Evolutionary conservation across 2,888 invertebrate species (phyloP).

Genomic region (Didymodactylos carnosus): DNA sequence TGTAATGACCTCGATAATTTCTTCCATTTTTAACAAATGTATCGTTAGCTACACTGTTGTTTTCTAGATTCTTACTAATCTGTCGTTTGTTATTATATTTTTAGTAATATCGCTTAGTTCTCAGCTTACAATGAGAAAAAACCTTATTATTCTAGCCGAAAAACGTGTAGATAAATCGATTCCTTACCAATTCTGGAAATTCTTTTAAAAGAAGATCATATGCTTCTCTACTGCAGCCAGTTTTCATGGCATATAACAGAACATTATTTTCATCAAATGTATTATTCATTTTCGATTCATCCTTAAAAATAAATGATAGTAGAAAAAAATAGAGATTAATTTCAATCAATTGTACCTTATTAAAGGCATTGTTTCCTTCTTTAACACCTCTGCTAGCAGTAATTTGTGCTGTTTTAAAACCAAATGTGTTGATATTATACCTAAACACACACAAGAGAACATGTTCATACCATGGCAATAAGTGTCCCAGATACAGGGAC

Average conservation of each 20-base stretch:
- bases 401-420: neutral
- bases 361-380: slow-evolving; percentile 39
- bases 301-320: neutral
- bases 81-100: too few relatives aligned
- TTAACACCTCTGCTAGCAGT: slow-evolving; percentile 29
- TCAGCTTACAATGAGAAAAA: too few relatives aligned
- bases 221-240: neutral
- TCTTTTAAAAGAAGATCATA: neutral
- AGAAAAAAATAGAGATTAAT: neutral
- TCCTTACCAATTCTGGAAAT: neutral
- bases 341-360: slow-evolving; percentile 24
- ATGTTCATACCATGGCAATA: too few relatives aligned
- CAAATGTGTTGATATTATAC: neutral
- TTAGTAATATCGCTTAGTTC: too few relatives aligned
- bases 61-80: too few relatives aligned
- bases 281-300: neutral
- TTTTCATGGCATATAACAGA: neutral
- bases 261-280: neutral
- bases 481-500: too few relatives aligned
- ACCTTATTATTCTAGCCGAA: neutral
- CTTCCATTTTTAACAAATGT: too few relatives aligned
- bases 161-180: neutral
- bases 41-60: too few relatives aligned
- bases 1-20: too few relatives aligned
- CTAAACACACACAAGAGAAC: too few relatives aligned